Conservation (phyloP, 2,797 vertebrate genomes). For the Etheostoma nigrum region DNA sequence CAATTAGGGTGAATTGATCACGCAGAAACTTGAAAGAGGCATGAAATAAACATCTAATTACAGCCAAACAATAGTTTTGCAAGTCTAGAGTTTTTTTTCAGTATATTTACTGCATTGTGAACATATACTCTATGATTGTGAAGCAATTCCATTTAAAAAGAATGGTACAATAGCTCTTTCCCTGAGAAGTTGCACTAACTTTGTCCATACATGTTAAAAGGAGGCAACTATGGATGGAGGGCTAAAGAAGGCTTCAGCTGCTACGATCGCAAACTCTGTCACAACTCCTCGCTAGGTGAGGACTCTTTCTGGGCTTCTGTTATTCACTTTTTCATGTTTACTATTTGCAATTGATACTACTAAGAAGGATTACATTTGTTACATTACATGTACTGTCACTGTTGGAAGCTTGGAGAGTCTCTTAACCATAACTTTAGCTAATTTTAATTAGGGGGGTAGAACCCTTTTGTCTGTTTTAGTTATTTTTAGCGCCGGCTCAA, state of each 20-base stretch:
- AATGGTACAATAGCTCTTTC: not conserved
- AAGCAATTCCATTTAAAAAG: not conserved
- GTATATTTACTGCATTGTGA: conserved; percentile 1
- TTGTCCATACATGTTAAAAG: conserved; percentile 58
- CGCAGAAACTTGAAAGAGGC: conserved; percentile 6
- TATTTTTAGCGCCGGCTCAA: too few relatives aligned
- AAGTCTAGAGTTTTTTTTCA: not conserved
- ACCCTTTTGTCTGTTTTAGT: too few relatives aligned
- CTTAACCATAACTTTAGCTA: not conserved
- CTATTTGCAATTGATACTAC: not conserved
- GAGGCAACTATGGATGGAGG: conserved; percentile 90
- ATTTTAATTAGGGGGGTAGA: not conserved
- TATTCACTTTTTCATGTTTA: not conserved
- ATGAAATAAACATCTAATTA: conserved; percentile 35
- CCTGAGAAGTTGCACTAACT: conserved; percentile 14
- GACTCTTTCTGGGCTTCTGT: not conserved
- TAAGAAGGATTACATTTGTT: not conserved
- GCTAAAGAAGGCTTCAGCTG: conserved; percentile 90
- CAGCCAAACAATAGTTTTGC: not conserved
- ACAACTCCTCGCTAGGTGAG: conserved; percentile 88
- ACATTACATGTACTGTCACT: not conserved
- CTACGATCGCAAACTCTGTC: conserved; percentile 88
- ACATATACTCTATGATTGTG: not conserved
- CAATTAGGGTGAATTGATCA: conserved; percentile 26
- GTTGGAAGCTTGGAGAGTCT: not conserved